Percentiles rank a stretch among this genome's conserved stretches.
Evolutionary conservation across 2,888 invertebrate genomes (phyloP).

Genomic region (Heliconius cydno): DNA sequence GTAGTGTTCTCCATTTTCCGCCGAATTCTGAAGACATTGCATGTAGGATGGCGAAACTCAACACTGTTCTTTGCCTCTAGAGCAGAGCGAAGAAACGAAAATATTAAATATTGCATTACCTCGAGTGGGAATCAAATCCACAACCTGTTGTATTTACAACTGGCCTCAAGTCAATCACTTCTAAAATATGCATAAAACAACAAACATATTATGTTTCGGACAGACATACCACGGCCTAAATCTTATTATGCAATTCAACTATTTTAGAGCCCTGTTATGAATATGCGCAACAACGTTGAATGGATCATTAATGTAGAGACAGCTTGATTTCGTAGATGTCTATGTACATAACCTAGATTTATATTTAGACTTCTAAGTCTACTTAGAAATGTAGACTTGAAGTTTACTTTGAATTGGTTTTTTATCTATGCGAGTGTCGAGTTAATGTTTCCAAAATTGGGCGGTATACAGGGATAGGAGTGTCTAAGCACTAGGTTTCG

Average conservation of each 20-base stretch:
- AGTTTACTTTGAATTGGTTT: no score
- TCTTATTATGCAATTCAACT: neutral
- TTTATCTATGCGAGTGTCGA: no score
- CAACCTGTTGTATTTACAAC: neutral
- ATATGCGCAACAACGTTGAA: neutral
- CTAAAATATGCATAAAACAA: neutral
- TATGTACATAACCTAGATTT: slow-evolving; percentile 10
- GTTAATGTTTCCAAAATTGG: no score
- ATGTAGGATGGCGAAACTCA: neutral
- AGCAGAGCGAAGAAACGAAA: neutral
- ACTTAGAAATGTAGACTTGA: neutral
- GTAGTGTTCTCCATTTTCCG: no score
- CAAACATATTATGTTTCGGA: neutral
- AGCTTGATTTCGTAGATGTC: neutral
- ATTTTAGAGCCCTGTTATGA: neutral
- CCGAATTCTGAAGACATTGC: no score
- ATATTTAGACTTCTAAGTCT: neutral
- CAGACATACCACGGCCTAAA: neutral
- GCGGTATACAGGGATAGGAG: no score
- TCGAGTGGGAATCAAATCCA: neutral
- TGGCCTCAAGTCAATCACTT: no score
- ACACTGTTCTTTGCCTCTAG: neutral
- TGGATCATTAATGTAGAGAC: neutral
- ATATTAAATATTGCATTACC: neutral
- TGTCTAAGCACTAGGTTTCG: no score